Evolutionary conservation across 2,113 vertebrate genomes (phyloP).

Genomic region (Okapia johnstoni): DNA sequence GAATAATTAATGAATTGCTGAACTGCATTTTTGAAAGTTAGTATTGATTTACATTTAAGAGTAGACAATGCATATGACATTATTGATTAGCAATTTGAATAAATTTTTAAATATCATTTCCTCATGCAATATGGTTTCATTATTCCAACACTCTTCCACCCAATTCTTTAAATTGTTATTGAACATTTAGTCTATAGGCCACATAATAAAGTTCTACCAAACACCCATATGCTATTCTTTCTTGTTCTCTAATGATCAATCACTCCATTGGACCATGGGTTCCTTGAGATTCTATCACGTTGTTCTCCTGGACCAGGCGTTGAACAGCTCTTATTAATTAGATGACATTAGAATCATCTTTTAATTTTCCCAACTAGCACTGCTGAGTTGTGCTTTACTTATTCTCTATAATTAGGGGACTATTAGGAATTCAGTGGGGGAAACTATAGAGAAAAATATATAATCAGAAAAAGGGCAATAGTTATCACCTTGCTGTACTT

Average conservation of each 20-base stretch:
- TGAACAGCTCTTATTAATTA: background rate
- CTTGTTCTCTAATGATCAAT: background rate
- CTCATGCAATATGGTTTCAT: background rate
- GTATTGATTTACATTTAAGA: slow-evolving; percentile 63
- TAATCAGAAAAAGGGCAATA: background rate
- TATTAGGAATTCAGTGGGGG: background rate
- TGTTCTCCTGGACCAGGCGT: background rate
- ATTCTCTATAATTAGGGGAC: background rate
- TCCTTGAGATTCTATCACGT: background rate
- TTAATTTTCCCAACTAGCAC: background rate
- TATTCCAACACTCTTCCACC: background rate
- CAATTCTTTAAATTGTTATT: background rate
- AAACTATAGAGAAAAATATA: background rate
- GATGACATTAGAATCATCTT: background rate
- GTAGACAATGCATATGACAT: slow-evolving; percentile 44
- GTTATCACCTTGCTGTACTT: background rate
- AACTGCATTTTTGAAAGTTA: slow-evolving; percentile 58
- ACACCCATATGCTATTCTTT: background rate
- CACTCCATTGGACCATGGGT: background rate
- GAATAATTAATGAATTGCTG: slow-evolving; percentile 67
- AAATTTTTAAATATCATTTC: slow-evolving; percentile 33
- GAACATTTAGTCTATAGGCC: background rate
- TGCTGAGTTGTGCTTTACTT: background rate
- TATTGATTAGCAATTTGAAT: slow-evolving; percentile 57
- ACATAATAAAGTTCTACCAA: background rate